Percentiles rank a stretch among this genome's conserved stretches.
phyloP scores from a whole-genome alignment of 1,140 invertebrate genomes.

The Subanguina moxae region DNA sequence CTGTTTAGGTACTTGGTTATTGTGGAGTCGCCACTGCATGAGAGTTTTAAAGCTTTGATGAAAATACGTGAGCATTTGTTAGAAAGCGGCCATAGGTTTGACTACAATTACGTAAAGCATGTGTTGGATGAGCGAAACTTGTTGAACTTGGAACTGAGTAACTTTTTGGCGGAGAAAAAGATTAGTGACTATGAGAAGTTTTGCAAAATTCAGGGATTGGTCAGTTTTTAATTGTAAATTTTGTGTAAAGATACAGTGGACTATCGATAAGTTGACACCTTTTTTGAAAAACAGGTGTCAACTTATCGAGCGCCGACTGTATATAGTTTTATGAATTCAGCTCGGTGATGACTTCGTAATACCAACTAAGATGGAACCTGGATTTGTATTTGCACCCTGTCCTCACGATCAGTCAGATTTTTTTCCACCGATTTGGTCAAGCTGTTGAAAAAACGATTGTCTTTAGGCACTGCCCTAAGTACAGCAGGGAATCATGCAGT shows the following conservation, averaged over 20 bases:
- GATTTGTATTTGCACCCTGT: constrained; percentile 44
- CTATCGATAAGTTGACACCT: too few species aligned
- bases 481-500: constrained; percentile 15
- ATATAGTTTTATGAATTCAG: constrained; percentile 9
- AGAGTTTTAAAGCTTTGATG: constrained; percentile 45
- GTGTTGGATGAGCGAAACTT: constrained; percentile 16
- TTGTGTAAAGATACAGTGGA: too few species aligned
- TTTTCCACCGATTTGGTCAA: neutral
- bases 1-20: constrained; percentile 42
- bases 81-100: constrained; percentile 33
- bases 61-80: constrained; percentile 47
- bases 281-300: neutral
- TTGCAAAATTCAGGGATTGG: constrained; percentile 35
- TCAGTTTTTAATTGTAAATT: constrained; percentile 6
- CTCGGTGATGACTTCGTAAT: constrained; percentile 26
- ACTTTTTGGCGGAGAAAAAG: constrained; percentile 33
- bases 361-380: constrained; percentile 40
- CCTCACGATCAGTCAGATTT: constrained; percentile 44
- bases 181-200: constrained; percentile 44
- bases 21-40: constrained; percentile 42
- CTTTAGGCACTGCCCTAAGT: constrained; percentile 2
- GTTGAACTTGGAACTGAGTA: constrained; percentile 33
- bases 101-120: constrained; percentile 22
- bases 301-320: neutral
- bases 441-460: neutral